Conservation (phyloP, 1,140 invertebrate genomes). For the Drosophila malerkotliana region DNA sequence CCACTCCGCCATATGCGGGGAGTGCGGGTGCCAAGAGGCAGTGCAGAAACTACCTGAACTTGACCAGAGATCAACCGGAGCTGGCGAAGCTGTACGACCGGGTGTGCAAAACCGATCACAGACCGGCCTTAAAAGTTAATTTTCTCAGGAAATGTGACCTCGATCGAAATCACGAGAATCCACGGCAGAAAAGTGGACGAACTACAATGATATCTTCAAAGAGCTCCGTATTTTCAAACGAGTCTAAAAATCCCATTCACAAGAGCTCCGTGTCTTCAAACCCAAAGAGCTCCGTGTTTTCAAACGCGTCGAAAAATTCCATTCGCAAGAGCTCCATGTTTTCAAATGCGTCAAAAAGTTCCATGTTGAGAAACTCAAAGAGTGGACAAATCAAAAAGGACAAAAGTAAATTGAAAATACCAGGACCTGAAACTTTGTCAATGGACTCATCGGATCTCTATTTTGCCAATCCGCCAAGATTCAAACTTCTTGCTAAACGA, state of each 20-base stretch:
- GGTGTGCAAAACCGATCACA: not conserved
- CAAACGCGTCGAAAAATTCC: too few relatives aligned
- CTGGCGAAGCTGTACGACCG: not conserved
- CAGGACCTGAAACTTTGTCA: not conserved
- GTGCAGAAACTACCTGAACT: not conserved
- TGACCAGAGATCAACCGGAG: constrained; percentile 1
- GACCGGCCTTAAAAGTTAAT: not conserved
- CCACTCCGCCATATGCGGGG: not conserved
- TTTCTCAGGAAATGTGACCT: not conserved
- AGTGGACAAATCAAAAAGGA: too few relatives aligned
- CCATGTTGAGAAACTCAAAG: too few relatives aligned
- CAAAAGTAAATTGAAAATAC: too few relatives aligned
- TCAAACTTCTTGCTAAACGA: not conserved
- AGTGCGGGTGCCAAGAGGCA: not conserved
- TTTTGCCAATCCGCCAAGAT: not conserved
- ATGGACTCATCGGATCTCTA: not conserved
- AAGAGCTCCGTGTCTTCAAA: not conserved
- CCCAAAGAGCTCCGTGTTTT: not conserved
- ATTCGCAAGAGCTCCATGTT: not conserved
- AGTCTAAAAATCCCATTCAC: not conserved
- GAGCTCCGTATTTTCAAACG: not conserved
- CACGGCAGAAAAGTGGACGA: not conserved
- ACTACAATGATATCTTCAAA: not conserved
- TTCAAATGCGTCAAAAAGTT: too few relatives aligned
- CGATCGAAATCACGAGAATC: not conserved